phyloP scores from a whole-genome alignment of 2,113 vertebrate species.

The Podocnemis expansa region DNA sequence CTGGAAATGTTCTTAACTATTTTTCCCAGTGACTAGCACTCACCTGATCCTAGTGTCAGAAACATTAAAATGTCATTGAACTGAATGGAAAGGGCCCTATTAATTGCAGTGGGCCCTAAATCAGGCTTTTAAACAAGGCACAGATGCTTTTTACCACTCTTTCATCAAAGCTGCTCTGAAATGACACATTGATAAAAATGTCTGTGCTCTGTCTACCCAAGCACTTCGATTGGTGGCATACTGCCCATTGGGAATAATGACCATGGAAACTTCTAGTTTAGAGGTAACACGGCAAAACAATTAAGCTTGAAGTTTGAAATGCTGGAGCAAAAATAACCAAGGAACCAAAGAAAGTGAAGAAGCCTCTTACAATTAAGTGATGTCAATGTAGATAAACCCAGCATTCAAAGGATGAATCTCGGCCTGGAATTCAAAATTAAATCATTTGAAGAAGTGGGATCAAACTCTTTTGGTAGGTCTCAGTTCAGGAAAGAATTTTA shows the following conservation, averaged over 20 bases:
- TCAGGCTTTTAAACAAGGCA: not conserved
- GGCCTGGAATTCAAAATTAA: not conserved
- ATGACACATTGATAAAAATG: not conserved
- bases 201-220: not conserved
- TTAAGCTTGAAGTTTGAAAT: not conserved
- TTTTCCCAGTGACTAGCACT: not conserved
- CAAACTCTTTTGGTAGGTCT: not conserved
- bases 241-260: not conserved
- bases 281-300: not conserved
- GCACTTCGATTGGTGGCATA: too few species aligned
- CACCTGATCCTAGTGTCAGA: not conserved
- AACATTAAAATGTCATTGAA: not conserved
- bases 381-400: not conserved
- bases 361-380: not conserved
- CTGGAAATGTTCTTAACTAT: not conserved
- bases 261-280: not conserved
- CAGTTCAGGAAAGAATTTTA: not conserved
- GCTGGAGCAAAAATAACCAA: not conserved
- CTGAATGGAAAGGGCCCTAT: not conserved
- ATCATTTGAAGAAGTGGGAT: not conserved
- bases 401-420: not conserved
- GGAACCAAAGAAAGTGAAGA: not conserved
- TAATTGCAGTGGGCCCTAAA: not conserved
- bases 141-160: not conserved
- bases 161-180: not conserved